These are phyloP conservation scores for Crocodylus rhombifer DNA, from an alignment of 2,797 vertebrate species.

Conservation along the genomic window DNA sequence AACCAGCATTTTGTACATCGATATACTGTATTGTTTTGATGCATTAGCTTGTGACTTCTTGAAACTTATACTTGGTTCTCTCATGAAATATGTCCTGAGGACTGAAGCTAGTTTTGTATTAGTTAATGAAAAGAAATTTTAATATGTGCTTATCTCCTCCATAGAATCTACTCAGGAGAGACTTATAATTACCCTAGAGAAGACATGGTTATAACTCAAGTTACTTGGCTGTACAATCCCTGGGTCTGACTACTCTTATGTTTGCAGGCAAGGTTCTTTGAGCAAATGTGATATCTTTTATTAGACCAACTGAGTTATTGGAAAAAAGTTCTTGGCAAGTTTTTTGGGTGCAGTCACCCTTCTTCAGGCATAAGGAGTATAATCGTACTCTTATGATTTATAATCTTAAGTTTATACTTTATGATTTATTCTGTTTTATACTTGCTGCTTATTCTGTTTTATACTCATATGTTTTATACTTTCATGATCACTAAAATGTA, in stretches of 20 bases:
- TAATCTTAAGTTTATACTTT: too few species aligned
- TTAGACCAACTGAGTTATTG: too few species aligned
- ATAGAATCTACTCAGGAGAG: background rate
- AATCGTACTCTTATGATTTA: too few species aligned
- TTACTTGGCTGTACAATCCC: background rate
- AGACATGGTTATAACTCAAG: background rate
- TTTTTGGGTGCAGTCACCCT: too few species aligned
- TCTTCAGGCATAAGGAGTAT: too few species aligned
- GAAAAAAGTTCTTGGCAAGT: too few species aligned
- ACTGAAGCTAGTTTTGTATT: slow-evolving; percentile 35
- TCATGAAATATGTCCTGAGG: slow-evolving; percentile 30
- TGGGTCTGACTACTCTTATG: background rate
- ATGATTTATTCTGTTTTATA: too few species aligned
- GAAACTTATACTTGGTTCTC: background rate
- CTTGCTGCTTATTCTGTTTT: too few species aligned
- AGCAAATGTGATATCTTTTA: too few species aligned
- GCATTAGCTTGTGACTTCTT: background rate
- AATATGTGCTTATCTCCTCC: background rate
- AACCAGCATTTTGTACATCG: slow-evolving; percentile 48
- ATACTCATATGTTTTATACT: background rate
- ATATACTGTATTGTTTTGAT: slow-evolving; percentile 28
- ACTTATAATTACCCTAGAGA: background rate
- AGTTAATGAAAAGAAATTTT: background rate
- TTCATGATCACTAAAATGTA: background rate
- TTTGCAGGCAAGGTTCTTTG: too few species aligned